Conservation (phyloP, 2,888 invertebrate genomes). For the Clepsis dumicolana region DNA sequence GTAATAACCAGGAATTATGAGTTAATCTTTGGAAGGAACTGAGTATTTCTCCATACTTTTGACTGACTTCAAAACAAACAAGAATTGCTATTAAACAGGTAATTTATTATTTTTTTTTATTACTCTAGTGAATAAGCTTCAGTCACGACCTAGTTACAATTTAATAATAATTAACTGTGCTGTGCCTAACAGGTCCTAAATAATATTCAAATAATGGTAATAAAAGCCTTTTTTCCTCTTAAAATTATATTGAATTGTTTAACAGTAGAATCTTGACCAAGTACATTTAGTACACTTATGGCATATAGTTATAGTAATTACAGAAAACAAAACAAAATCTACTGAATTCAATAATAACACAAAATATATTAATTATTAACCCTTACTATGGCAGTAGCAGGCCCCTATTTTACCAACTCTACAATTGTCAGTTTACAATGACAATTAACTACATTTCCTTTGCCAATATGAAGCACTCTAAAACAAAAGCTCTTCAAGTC, state of each 20-base stretch:
- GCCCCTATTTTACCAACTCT: too few relatives aligned
- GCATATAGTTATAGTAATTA: conserved; percentile 12
- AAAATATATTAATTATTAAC: conserved; percentile 12
- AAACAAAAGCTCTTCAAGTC: too few relatives aligned
- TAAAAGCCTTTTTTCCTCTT: conserved; percentile 25
- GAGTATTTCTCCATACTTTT: not conserved
- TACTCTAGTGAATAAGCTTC: conserved; percentile 10
- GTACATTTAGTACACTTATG: conserved; percentile 36
- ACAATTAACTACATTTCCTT: too few relatives aligned
- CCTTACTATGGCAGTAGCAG: not conserved
- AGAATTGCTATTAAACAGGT: not conserved
- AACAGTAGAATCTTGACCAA: conserved; percentile 33
- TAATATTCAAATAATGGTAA: not conserved
- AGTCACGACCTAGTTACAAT: not conserved
- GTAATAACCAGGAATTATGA: too few relatives aligned
- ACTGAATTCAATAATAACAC: conserved; percentile 18
- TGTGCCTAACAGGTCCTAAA: not conserved
- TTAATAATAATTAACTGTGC: conserved; percentile 1
- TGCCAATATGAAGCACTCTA: too few relatives aligned
- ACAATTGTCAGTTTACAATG: too few relatives aligned
- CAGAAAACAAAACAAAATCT: conserved; percentile 27
- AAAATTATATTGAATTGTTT: conserved; percentile 40
- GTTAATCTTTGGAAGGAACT: too few relatives aligned
- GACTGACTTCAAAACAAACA: not conserved
- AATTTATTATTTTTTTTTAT: conserved; percentile 2